Base-by-base conservation (phyloP, 2,113 vertebrate species). In the Dasyprocta punctata region DNA sequence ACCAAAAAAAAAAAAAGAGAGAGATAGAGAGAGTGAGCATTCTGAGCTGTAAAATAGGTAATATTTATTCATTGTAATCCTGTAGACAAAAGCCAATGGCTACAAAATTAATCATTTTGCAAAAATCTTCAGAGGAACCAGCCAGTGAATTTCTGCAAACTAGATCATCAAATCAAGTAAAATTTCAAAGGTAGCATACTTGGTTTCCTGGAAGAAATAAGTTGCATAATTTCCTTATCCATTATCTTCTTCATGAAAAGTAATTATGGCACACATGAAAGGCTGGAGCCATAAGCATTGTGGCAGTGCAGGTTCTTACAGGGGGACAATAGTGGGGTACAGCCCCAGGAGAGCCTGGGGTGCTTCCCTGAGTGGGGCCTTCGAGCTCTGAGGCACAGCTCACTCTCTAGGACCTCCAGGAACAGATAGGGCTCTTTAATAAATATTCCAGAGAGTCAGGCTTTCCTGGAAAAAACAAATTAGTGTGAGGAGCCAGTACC, bases 401-500 rank as follows among this genome's bases (percentile, higher is more conserved):
- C 4, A 3, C 71, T 41, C 38, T 3, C 33, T 22, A 44, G 77
- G 41, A 92, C 77, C 96, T 98, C 95, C 95, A 98, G 96, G 97
- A 97, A 97, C 85, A 93, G 84, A 54, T 63, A 0, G 38, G 82
- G 81, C 77, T 73, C 94, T 90, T 88, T 92, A 96, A 83, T 95
- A 92, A 92, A 73, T 93, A 91, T 96, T 88, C 90, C 84, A 96
- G 94, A 47, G 93, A 96, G 71, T 95, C 90, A 87, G 24, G 33
- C 84, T 90, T 98, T 98, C 98, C 90, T 98, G 88, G 97, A 96
- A 97, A 97, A 97, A 97, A 93, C 86, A 97, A 97, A 97, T 95
- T 97, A 97, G 90, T 92, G 67, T 86, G 85, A 96, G 86, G 92
- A 94, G 88, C 88, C 95, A 97, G 95, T 88, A 58, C 94, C 95